Evolutionary conservation across 2,888 invertebrate species (phyloP), one percentile per base, ranked within the genome.

Genomic region (Arrhopalites spinosus): DNA sequence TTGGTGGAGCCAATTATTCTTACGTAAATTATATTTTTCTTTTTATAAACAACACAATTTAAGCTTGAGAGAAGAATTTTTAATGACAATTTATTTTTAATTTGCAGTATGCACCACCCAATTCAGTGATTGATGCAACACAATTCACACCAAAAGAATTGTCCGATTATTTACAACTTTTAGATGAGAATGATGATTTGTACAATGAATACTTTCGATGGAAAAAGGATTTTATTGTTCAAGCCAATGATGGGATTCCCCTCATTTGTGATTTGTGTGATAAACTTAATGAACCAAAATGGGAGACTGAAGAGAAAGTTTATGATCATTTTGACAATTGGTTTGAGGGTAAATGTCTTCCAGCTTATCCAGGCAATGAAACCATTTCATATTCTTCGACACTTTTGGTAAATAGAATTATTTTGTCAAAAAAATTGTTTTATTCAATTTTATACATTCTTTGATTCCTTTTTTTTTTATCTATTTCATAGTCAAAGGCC

Each of bases 191-290:
- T 61, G 81, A 81, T 25, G 81, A 78, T 0, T 63, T 79, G 20
- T 83, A 82, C 78, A 82, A 82, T 45, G 79, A 82, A 56, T 83
- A 82, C 67, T 83, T 83, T 73, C 50, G 63, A 64, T 83, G 83
- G 83, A 83, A 83, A 66, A 73, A 76, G 15, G 69, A 78, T 8
- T 78, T 73, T 53, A 73, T 72, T 13, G 77, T 82, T 20, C 77
- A 78, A 17, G 75, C 81, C 8, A 74, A 82, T 56, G 81, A 83
- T 66, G 81, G 83, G 1, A 77, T 81, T 17, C 81, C 80, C 0
- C 36, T 81, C 20, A 79, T 80, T 7, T 83, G 83, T 75, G 81
- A 82, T 50, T 59, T 83, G 17, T 83, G 83, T 76, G 78, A 79
- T n/a, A 80, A 83, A 64, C 50, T 83, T 8, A 80, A 81, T 71